These are phyloP conservation scores for Dipodomys merriami DNA, from an alignment of 2,113 vertebrate genomes.

Conservation along the genomic window DNA sequence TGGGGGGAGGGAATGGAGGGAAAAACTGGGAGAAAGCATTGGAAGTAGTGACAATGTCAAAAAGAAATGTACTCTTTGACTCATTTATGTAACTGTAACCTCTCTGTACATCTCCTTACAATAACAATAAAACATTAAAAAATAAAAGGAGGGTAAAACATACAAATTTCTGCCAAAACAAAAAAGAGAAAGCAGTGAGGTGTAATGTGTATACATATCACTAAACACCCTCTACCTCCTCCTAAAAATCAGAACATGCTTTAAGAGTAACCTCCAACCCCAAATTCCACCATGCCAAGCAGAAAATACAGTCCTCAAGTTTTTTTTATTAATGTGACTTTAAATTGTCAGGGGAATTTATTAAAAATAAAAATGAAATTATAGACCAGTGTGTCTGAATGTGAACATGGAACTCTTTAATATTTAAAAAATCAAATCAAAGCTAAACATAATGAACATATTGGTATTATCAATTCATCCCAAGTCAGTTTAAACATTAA, in stretches of 20 bases:
- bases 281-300: not conserved
- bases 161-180: not conserved
- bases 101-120: too few species aligned
- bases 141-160: too few species aligned
- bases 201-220: not conserved
- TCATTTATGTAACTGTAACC: too few species aligned
- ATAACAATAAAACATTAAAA: too few species aligned
- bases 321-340: not conserved
- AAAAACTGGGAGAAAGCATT: too few species aligned
- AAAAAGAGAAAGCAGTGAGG: not conserved
- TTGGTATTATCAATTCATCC: not conserved
- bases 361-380: not conserved
- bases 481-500: conserved; percentile 9
- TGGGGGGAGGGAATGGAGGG: too few species aligned
- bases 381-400: not conserved
- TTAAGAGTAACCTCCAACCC: not conserved
- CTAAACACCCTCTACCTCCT: not conserved
- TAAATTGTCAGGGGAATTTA: not conserved
- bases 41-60: too few species aligned
- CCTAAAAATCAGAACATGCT: conserved; percentile 1
- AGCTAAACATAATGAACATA: not conserved
- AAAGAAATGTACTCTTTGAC: too few species aligned
- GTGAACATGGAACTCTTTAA: not conserved
- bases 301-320: not conserved
- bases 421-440: not conserved